A percentile compares a stretch with the other conserved stretches of the same genome.
phyloP scores from a whole-genome alignment of 2,113 vertebrate species.

The Megaptera novaeangliae region DNA sequence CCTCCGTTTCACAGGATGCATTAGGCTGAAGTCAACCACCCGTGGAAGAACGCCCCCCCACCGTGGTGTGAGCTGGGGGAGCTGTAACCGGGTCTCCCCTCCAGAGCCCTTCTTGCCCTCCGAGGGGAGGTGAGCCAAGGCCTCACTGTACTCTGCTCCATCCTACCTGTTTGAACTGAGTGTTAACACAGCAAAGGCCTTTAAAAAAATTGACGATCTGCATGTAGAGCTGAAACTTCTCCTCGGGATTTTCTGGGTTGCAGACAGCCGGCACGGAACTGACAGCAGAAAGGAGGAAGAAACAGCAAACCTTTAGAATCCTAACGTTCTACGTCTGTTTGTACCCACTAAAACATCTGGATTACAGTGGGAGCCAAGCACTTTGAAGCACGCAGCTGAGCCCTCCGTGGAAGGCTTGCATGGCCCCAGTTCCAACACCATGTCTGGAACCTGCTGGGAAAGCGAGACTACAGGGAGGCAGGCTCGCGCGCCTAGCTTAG shows the following conservation, averaged over 20 bases:
- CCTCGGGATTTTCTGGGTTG: constrained; percentile 72
- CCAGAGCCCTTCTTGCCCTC: background rate
- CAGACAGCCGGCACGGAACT: constrained; percentile 69
- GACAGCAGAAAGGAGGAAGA: constrained; percentile 56
- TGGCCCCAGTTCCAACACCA: background rate
- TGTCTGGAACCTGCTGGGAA: background rate
- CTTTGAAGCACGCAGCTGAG: background rate
- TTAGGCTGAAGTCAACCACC: background rate
- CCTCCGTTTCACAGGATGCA: background rate
- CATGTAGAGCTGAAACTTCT: constrained; percentile 77
- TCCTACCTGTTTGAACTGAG: constrained; percentile 78
- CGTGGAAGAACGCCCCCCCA: rapidly evolving
- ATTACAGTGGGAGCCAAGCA: background rate
- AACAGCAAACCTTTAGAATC: background rate
- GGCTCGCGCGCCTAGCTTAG: background rate
- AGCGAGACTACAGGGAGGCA: background rate
- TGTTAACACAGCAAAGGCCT: constrained; percentile 69
- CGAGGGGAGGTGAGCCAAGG: background rate
- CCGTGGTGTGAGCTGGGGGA: background rate
- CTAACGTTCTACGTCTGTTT: background rate
- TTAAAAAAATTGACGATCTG: constrained; percentile 81
- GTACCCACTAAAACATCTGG: too few species aligned
- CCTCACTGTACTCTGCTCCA: background rate
- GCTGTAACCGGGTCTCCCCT: background rate
- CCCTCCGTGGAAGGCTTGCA: background rate